A percentile compares a stretch with the other conserved stretches of the same genome.
phyloP scores from a whole-genome alignment of 2,797 vertebrate genomes.

The Syngnathus acus region DNA sequence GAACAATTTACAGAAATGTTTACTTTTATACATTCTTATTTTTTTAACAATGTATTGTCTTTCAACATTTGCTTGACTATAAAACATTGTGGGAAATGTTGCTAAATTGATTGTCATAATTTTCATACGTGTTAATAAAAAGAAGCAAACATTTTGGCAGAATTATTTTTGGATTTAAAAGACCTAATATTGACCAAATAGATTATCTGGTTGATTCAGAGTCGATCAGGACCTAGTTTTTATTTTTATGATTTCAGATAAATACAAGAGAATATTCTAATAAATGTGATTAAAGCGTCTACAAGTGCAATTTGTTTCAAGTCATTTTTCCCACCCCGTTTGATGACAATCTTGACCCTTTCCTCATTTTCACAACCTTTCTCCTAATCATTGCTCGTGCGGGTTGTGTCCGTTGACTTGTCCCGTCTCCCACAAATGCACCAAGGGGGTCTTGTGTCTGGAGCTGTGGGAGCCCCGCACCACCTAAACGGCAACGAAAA shows the following conservation, averaged over 20 bases:
- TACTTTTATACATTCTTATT: too few relatives aligned
- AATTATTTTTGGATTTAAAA: too few relatives aligned
- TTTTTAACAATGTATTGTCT: too few relatives aligned
- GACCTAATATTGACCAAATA: too few relatives aligned
- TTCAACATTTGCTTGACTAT: too few relatives aligned
- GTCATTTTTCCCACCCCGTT: not conserved
- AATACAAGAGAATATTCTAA: not conserved
- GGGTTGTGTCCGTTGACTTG: conserved; percentile 48
- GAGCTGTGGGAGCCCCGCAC: conserved; percentile 24
- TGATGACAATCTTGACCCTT: not conserved
- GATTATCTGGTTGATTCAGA: too few relatives aligned
- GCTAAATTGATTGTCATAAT: too few relatives aligned
- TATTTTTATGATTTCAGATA: not conserved
- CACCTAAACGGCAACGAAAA: conserved; percentile 22
- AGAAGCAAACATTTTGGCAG: too few relatives aligned
- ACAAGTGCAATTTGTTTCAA: not conserved
- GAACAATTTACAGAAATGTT: too few relatives aligned
- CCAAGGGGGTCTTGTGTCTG: conserved; percentile 64
- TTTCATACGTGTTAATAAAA: too few relatives aligned
- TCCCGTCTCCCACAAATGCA: conserved; percentile 74
- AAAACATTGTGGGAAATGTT: too few relatives aligned
- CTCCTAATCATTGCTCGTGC: conserved; percentile 32
- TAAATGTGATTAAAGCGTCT: not conserved
- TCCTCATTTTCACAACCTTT: not conserved
- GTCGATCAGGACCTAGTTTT: too few relatives aligned